Evolutionary conservation across 2,888 invertebrate species (phyloP), one percentile per base, ranked within the genome.

Genomic region (Drosophila lutescens): DNA sequence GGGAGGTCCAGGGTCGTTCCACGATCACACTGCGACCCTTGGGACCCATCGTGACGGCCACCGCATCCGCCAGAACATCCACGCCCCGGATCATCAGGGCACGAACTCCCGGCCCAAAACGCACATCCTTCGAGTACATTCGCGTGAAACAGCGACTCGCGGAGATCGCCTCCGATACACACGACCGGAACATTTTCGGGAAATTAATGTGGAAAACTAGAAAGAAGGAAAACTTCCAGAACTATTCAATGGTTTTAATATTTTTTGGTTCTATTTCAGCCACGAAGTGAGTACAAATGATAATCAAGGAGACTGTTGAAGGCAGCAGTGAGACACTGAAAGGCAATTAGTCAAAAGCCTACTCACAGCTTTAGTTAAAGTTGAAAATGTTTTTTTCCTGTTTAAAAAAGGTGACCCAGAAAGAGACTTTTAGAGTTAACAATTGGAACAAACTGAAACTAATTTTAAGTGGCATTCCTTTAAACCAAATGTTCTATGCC

Each of bases 31-130:
- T 99, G 87, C 99, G 95, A 51, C 99, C 99, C 94, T 99, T 99
- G 58, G 99, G 99, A 46, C 99, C 99, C 99, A 99, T 98, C 32
- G 99, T 99, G 57, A 99, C 99, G 17, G 99, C 99, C n/a, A 99
- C 99, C 55, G 99, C 99, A 93, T 99, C 99, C 9, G 99, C 98
- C 46, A 99, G 94, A 57, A 99, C 94, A 92, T 99, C 99, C 20
- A 99, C 99, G 68, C 99, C 99, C 91, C 98, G 97, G 51, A 99
- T 94, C 99, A 99, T 99, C 76, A 97, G 94, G n/a, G 97, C 97
- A 91, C 99, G 94, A 70, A 98, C 99, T 93, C 99, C 99, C 59
- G 98, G 95, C 13, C 99, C 99, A 93, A 99, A 99, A 88, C 97
- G 95, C 46, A 99, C 97, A 93, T 99, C 99, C 94, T 99, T 99